Percentiles rank a stretch among this genome's conserved stretches.
These are phyloP conservation scores for Notodonta ziczac DNA, from an alignment of 2,888 invertebrate species.

Conservation along the genomic window DNA sequence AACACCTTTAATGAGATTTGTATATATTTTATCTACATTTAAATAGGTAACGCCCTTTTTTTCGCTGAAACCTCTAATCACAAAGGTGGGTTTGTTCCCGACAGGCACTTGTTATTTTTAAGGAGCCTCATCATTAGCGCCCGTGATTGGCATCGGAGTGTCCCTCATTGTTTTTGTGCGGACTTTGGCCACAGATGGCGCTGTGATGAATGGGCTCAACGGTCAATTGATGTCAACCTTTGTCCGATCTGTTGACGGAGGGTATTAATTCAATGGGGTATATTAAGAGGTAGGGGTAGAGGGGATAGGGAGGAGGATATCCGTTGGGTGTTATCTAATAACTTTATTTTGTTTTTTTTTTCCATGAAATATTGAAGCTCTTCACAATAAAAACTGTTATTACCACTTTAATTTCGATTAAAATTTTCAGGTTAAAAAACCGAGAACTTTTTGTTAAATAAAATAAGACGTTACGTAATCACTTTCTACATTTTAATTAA, in stretches of 20 bases:
- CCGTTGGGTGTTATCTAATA: too few species aligned
- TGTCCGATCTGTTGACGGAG: constrained; percentile 35
- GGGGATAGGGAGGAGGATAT: background rate
- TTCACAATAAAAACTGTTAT: too few species aligned
- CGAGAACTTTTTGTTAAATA: background rate
- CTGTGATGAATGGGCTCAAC: constrained; percentile 42
- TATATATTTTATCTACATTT: background rate
- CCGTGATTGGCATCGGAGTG: constrained; percentile 31
- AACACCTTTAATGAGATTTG: background rate
- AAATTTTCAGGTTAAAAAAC: too few species aligned
- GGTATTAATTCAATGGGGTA: constrained; percentile 38
- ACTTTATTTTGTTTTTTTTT: too few species aligned
- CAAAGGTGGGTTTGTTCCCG: constrained; percentile 14
- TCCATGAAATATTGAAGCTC: too few species aligned
- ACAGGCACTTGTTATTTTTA: constrained; percentile 29
- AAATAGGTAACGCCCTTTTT: background rate
- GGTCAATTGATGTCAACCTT: constrained; percentile 48
- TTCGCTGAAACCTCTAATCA: background rate
- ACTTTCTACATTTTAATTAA: background rate
- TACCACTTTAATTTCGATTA: too few species aligned
- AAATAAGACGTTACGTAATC: background rate
- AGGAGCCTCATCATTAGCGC: constrained; percentile 19
- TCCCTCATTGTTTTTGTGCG: constrained; percentile 40
- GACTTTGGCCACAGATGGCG: constrained; percentile 38
- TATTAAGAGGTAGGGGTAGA: constrained; percentile 15